Percentiles rank a stretch among this genome's conserved stretches.
phyloP scores from a whole-genome alignment of 2,113 vertebrate species.

The Corythoichthys haematopterus region DNA sequence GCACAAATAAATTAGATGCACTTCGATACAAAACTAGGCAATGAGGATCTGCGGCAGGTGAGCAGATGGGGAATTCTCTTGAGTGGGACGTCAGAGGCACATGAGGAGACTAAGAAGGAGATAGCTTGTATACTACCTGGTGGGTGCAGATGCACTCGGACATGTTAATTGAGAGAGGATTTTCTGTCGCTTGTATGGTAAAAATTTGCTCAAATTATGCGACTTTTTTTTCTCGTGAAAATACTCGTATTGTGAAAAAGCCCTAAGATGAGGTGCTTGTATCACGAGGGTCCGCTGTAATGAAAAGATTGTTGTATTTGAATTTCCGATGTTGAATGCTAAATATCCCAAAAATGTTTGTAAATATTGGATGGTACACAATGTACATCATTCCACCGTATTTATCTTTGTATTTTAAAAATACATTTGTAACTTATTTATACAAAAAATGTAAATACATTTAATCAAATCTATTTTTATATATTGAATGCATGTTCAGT shows the following conservation, averaged over 20 bases:
- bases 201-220: not conserved
- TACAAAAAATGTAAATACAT: slow-evolving; percentile 85
- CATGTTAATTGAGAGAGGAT: too few relatives aligned
- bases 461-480: slow-evolving; percentile 98
- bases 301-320: slow-evolving; percentile 79
- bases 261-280: too few relatives aligned
- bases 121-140: too few relatives aligned
- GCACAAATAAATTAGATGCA: too few relatives aligned
- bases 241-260: too few relatives aligned
- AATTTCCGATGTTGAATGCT: slow-evolving; percentile 97
- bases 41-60: too few relatives aligned
- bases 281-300: slow-evolving; percentile 7
- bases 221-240: too few relatives aligned
- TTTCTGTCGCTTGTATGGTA: not conserved
- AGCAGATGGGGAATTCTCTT: too few relatives aligned
- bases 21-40: too few relatives aligned
- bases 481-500: slow-evolving; percentile 82
- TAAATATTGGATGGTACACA: slow-evolving; percentile 85
- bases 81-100: too few relatives aligned
- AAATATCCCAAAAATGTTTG: slow-evolving; percentile 88
- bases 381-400: slow-evolving; percentile 98
- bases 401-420: slow-evolving; percentile 99
- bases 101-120: too few relatives aligned
- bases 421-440: slow-evolving; percentile 99
- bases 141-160: too few relatives aligned